These are phyloP conservation scores for Heterohyrax brucei DNA, from an alignment of 2,797 vertebrate genomes.

Conservation along the genomic window DNA sequence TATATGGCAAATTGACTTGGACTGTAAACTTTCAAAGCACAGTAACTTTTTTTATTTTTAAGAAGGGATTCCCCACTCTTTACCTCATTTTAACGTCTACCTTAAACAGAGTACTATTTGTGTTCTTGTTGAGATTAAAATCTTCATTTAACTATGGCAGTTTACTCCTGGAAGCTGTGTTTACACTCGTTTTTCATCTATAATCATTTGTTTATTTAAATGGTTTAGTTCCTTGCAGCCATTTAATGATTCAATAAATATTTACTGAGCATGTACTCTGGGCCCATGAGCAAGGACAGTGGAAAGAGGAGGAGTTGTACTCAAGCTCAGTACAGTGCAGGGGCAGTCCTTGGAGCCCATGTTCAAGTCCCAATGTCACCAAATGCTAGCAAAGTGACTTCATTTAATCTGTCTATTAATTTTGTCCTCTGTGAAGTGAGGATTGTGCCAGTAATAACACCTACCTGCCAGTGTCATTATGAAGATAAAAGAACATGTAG, in stretches of 20 bases:
- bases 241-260: slow-evolving; percentile 63
- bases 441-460: not conserved
- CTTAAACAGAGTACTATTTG: slow-evolving; percentile 14
- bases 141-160: slow-evolving; percentile 43
- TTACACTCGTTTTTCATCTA: slow-evolving; percentile 60
- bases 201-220: slow-evolving; percentile 76
- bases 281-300: not conserved
- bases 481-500: not conserved
- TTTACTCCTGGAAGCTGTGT: slow-evolving; percentile 30
- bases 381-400: not conserved
- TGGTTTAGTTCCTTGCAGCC: slow-evolving; percentile 44
- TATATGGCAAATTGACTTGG: too few relatives aligned
- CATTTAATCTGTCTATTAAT: not conserved
- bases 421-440: slow-evolving; percentile 7
- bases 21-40: too few relatives aligned
- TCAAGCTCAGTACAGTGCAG: not conserved
- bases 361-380: not conserved
- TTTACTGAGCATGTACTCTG: slow-evolving; percentile 65
- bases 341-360: not conserved
- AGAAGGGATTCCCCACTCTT: not conserved
- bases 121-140: slow-evolving; percentile 36
- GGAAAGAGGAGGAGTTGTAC: not conserved
- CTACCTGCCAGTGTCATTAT: not conserved
- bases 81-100: not conserved
- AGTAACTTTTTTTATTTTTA: too few relatives aligned